A percentile compares a stretch with the other conserved stretches of the same genome.
Conservation (phyloP, 2,888 invertebrate species). For the Chydorus sphaericus region DNA sequence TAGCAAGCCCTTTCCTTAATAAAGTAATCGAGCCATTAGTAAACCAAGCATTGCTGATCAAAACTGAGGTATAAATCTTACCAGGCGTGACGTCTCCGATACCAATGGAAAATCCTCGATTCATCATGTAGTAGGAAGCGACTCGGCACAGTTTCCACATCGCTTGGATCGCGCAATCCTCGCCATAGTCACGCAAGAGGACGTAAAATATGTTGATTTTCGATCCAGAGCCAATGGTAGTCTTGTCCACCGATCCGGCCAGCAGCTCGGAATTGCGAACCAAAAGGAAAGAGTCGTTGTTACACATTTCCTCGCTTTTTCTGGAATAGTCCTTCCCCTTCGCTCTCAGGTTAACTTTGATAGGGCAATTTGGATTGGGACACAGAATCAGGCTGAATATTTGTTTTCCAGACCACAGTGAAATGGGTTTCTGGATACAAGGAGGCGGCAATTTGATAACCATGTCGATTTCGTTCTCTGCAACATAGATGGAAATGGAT, state of each 20-base stretch:
- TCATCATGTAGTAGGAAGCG: slow-evolving; percentile 75
- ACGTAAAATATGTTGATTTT: slow-evolving; percentile 94
- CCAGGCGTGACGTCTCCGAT: slow-evolving; percentile 92
- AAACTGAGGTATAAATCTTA: slow-evolving; percentile 25
- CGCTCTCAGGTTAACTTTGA: slow-evolving; percentile 73
- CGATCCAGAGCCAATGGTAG: slow-evolving; percentile 84
- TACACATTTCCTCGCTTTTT: slow-evolving; percentile 64
- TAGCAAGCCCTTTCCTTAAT: slow-evolving; percentile 38
- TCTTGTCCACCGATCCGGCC: slow-evolving; percentile 91
- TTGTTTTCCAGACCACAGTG: slow-evolving; percentile 96
- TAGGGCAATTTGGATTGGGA: slow-evolving; percentile 61
- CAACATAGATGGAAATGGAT: neutral
- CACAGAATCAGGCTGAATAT: slow-evolving; percentile 71
- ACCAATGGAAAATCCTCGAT: slow-evolving; percentile 88
- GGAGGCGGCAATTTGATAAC: slow-evolving; percentile 74
- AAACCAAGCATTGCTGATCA: too few species aligned
- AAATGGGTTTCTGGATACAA: slow-evolving; percentile 72
- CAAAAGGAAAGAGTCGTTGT: slow-evolving; percentile 67
- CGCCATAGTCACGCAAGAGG: slow-evolving; percentile 81
- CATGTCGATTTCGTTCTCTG: slow-evolving; percentile 34
- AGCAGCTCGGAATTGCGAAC: slow-evolving; percentile 85
- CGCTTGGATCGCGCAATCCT: slow-evolving; percentile 66
- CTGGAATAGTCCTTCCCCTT: slow-evolving; percentile 82
- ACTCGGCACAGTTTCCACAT: slow-evolving; percentile 87
- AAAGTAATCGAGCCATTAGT: too few species aligned